Conservation (phyloP, 2,888 invertebrate species). For the Coremacera marginata region DNA sequence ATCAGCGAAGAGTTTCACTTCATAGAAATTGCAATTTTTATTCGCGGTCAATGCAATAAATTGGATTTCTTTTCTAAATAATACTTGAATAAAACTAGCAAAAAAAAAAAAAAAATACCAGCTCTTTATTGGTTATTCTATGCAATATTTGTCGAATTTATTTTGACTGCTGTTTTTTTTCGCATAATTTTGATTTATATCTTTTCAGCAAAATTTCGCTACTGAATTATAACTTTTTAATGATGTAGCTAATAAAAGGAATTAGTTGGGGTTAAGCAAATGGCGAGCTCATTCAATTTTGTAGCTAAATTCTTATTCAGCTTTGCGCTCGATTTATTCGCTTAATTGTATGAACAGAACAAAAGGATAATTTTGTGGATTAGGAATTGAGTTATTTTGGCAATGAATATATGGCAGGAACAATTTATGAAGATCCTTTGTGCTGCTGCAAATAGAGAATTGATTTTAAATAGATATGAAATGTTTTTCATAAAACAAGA, state of each 20-base stretch:
- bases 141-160: background rate
- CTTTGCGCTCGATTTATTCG: background rate
- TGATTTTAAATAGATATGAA: no score
- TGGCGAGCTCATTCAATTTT: background rate
- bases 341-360: background rate
- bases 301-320: background rate
- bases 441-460: no score
- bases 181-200: no score
- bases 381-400: no score
- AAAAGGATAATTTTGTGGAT: no score
- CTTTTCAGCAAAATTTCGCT: background rate
- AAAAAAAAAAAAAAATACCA: background rate
- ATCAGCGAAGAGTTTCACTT: background rate
- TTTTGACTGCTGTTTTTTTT: background rate
- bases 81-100: background rate
- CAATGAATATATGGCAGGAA: no score
- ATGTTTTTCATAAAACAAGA: no score
- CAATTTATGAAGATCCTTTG: no score
- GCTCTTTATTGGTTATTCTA: background rate
- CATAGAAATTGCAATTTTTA: constrained; percentile 31
- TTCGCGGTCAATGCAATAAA: constrained; percentile 25
- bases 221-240: constrained; percentile 9
- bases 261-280: background rate
- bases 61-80: background rate
- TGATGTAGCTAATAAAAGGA: background rate